These are phyloP conservation scores for Seira sanloemensis DNA, from an alignment of 2,888 invertebrate species.

Conservation along the genomic window DNA sequence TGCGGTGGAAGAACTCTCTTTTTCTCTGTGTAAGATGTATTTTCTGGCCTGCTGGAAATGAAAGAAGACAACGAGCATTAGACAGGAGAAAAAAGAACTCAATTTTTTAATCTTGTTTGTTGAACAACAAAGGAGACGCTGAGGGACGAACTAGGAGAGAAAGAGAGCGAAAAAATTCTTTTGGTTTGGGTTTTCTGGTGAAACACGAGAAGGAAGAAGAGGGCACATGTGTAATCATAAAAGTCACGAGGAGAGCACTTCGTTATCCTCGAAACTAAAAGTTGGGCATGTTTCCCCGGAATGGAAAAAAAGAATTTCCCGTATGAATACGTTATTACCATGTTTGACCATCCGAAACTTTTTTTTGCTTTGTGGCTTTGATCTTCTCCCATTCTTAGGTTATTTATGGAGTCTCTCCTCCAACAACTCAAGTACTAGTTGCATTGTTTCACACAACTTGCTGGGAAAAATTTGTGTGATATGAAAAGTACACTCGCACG, in stretches of 20 bases:
- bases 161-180: background rate
- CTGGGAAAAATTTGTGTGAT: no score
- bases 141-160: background rate
- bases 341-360: slow-evolving; percentile 7
- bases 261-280: slow-evolving; percentile 11
- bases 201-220: slow-evolving; percentile 9
- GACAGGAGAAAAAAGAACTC: background rate
- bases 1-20: background rate
- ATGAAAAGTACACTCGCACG: no score
- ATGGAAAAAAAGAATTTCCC: background rate
- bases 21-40: background rate
- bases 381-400: background rate
- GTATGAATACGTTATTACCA: background rate
- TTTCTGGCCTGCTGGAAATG: background rate
- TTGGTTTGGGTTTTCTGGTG: background rate
- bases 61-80: background rate
- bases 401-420: slow-evolving; percentile 10
- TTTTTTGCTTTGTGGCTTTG: slow-evolving; percentile 13
- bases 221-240: slow-evolving; percentile 15
- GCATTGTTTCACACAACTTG: no score
- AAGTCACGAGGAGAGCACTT: slow-evolving; percentile 10
- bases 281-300: slow-evolving; percentile 7
- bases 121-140: background rate
- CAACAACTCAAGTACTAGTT: background rate
- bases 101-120: slow-evolving; percentile 8